A percentile compares a stretch with the other conserved stretches of the same genome.
Conservation (phyloP, 2,888 invertebrate genomes). For the Agonum fuliginosum region DNA sequence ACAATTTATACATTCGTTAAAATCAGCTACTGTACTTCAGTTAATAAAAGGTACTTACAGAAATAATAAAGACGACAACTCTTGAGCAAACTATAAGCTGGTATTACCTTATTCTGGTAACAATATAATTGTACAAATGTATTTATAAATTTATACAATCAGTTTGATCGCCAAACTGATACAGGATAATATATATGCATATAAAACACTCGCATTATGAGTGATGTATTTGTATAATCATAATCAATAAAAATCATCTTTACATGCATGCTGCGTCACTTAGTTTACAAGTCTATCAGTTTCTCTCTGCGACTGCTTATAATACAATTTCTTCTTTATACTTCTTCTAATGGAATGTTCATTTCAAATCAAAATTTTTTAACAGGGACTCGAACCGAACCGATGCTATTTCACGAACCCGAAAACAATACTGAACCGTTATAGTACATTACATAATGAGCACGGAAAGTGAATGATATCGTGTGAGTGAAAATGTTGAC, state of each 20-base stretch:
- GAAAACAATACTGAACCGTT: no score
- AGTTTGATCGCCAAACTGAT: slow-evolving; percentile 42
- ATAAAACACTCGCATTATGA: slow-evolving; percentile 27
- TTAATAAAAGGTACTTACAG: slow-evolving; percentile 32
- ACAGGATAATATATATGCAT: slow-evolving; percentile 32
- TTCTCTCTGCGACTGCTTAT: slow-evolving; percentile 30
- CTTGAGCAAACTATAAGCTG: slow-evolving; percentile 60
- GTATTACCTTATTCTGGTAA: slow-evolving; percentile 53
- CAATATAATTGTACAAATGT: slow-evolving; percentile 58
- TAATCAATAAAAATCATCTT: slow-evolving; percentile 34
- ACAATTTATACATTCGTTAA: slow-evolving; percentile 48
- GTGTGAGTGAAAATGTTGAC: no score
- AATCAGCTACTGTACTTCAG: slow-evolving; percentile 47
- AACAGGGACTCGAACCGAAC: no score
- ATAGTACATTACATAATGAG: no score
- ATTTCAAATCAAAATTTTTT: slow-evolving; percentile 17
- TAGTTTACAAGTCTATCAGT: slow-evolving; percentile 41
- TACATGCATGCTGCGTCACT: slow-evolving; percentile 41
- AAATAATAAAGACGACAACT: slow-evolving; percentile 42
- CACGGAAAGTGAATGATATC: no score
- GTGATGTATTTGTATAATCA: slow-evolving; percentile 34
- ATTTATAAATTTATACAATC: slow-evolving; percentile 59
- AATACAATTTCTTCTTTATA: slow-evolving; percentile 27
- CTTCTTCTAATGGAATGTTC: slow-evolving; percentile 49
- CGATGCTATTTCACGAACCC: no score